Evolutionary conservation across 35 echinoderm and acorn worm species (phyloP).

Genomic region (Ophiothrix spiculata): DNA sequence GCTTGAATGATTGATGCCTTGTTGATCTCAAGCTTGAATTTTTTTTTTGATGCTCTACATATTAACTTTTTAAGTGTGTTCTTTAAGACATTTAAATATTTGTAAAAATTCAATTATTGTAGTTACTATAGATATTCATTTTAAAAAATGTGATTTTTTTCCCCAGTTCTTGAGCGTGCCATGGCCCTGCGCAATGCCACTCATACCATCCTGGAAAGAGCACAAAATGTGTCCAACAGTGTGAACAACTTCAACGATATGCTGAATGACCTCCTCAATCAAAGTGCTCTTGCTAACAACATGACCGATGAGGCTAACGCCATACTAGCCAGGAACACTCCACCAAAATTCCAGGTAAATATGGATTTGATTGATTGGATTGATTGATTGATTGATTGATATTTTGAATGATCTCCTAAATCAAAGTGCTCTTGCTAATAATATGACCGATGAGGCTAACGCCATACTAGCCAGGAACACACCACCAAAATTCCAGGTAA

Average conservation of each 20-base stretch:
- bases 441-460: constrained; percentile 27
- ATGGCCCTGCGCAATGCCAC: constrained; percentile 46
- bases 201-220: constrained; percentile 27
- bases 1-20: too few relatives aligned
- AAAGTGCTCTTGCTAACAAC: constrained; percentile 15
- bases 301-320: constrained; percentile 21
- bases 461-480: constrained; percentile 27
- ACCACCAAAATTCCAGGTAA: constrained; percentile 23
- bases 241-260: constrained; percentile 48
- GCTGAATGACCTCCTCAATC: constrained; percentile 60
- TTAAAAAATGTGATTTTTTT: not conserved
- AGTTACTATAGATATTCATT: too few relatives aligned
- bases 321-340: constrained; percentile 24
- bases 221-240: constrained; percentile 38
- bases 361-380: too few relatives aligned
- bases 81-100: too few relatives aligned
- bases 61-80: too few relatives aligned
- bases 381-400: too few relatives aligned
- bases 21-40: too few relatives aligned
- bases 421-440: constrained; percentile 10
- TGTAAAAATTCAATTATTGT: too few relatives aligned
- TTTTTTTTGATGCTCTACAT: too few relatives aligned
- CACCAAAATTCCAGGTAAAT: constrained; percentile 28
- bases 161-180: constrained; percentile 58
- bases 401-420: constrained; percentile 61